phyloP scores from a whole-genome alignment of 1,140 invertebrate genomes.

The Rhopalosiphum maidis region DNA sequence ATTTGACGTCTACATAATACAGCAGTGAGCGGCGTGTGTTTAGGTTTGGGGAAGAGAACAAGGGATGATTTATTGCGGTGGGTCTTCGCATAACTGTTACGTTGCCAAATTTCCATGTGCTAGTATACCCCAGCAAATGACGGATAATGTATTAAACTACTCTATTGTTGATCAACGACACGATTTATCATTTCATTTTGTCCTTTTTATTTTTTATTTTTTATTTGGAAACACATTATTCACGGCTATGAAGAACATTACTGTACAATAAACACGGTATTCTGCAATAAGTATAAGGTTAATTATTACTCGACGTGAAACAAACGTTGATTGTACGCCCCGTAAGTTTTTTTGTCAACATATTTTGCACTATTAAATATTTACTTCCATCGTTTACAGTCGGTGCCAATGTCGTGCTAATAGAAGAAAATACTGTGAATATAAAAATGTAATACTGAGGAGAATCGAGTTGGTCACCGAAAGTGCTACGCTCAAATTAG shows the following conservation, averaged over 20 bases:
- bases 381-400: background rate
- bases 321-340: background rate
- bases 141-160: conserved; percentile 45
- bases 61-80: conserved; percentile 30
- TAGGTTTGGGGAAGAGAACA: background rate
- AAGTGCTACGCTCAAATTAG: background rate
- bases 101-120: conserved; percentile 28
- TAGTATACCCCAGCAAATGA: conserved; percentile 16
- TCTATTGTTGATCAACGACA: conserved; percentile 17
- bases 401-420: background rate
- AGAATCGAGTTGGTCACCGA: background rate
- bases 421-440: background rate
- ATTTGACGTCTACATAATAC: conserved; percentile 37
- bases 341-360: background rate
- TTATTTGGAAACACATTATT: background rate
- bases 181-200: conserved; percentile 7
- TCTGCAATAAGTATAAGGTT: background rate
- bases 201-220: background rate
- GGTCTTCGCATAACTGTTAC: conserved; percentile 16
- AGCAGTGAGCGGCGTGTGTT: background rate
- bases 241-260: background rate
- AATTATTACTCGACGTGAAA: background rate
- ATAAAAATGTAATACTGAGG: background rate
- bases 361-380: background rate
- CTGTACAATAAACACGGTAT: background rate